phyloP scores from a whole-genome alignment of 2,888 invertebrate genomes.

The Leucophenga montana region DNA sequence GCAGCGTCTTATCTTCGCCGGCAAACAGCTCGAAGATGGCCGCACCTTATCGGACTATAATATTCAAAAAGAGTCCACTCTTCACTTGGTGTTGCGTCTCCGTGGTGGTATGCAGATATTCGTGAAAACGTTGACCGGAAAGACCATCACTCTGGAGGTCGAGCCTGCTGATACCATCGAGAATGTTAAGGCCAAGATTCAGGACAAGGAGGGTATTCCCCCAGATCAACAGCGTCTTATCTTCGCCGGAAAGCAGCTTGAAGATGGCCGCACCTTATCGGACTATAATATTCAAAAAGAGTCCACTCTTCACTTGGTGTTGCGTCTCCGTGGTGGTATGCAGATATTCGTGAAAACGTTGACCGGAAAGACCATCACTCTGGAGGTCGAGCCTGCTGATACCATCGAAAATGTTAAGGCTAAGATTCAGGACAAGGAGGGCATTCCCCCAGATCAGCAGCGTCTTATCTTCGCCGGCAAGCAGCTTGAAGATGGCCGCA shows the following conservation, averaged over 20 bases:
- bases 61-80: constrained; percentile 88
- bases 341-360: constrained; percentile 64
- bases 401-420: constrained; percentile 65
- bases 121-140: constrained; percentile 66
- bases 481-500: constrained; percentile 85
- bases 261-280: constrained; percentile 89
- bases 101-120: constrained; percentile 66
- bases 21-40: constrained; percentile 93
- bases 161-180: constrained; percentile 66
- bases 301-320: constrained; percentile 77
- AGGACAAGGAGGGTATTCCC: constrained; percentile 67
- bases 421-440: constrained; percentile 65
- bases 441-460: constrained; percentile 65
- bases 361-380: constrained; percentile 62
- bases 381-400: constrained; percentile 59
- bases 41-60: constrained; percentile 74
- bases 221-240: constrained; percentile 68
- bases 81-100: constrained; percentile 58
- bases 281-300: constrained; percentile 75
- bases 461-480: constrained; percentile 65
- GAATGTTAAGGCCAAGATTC: constrained; percentile 66
- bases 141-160: constrained; percentile 65
- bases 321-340: constrained; percentile 88
- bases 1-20: constrained; percentile 75
- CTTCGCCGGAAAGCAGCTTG: constrained; percentile 72